Evolutionary conservation across 2,888 invertebrate genomes (phyloP), one percentile per base, ranked within the genome.

Genomic region (Nemoura dubitans): DNA sequence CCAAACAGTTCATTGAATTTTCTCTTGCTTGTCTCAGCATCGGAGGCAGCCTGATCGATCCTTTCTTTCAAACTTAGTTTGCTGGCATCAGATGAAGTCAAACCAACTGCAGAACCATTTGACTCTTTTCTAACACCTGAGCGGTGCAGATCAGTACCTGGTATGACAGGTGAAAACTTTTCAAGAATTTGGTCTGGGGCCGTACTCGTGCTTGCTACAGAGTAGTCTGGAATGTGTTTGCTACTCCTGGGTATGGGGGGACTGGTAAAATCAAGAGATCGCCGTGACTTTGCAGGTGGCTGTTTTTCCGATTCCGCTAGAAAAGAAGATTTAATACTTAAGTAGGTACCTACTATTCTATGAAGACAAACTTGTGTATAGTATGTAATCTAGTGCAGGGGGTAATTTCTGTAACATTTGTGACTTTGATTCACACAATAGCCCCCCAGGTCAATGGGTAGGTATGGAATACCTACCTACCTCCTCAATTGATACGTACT

Each of bases 1-100:
- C 96, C 96, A 90, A 96, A 96, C 21, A 97, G 90, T 88, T 96
- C 95, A 89, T 95, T 93, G 0, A 93, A 93, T 7, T 93, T 93
- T 89, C 95, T 91, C 90, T 95, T 95, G 87, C 89, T 93, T 81
- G 26, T 92, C 89, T 0, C 90, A 28, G n/a, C 28, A 28, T 81
- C 28, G 28, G 81, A 27, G 5, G 81, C 28, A 78, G 28, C 78
- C 16, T 6, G 26, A 27, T 78, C 78, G 26, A 78, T 27, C 90
- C 59, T 89, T 82, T 59, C 89, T 90, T 77, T 59, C 59, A 59
- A 59, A 59, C 16, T 59, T 59, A 59, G 21, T 59, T 59, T 59
- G 59, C 16, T 59, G 14, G 59, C 14, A 10, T 3, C 3, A 59
- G 59, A 59, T 10, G 59, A 25, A n/a, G 59, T 26, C 6, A 27